phyloP scores from a whole-genome alignment of 2,888 invertebrate species.

The Scrobipalpa atriplicella region DNA sequence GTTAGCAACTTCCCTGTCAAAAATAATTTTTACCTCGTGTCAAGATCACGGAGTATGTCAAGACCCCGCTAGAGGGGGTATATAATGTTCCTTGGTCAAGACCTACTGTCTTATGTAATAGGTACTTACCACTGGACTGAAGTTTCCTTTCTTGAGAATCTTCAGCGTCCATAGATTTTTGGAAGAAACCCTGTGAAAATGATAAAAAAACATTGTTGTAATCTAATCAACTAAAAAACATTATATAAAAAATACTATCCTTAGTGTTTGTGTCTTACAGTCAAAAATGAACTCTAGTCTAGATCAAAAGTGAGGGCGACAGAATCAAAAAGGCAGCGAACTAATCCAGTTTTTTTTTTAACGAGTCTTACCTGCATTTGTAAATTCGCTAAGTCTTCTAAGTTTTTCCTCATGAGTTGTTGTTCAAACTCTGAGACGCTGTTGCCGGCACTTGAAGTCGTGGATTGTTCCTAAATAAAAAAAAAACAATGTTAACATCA shows the following conservation, averaged over 20 bases:
- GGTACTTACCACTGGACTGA: constrained; percentile 74
- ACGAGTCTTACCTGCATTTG: constrained; percentile 71
- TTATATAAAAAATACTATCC: too few relatives aligned
- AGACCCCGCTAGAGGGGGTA: too few relatives aligned
- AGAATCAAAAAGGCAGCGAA: too few relatives aligned
- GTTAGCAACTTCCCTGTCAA: too few relatives aligned
- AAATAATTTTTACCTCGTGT: too few relatives aligned
- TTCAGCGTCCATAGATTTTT: constrained; percentile 75
- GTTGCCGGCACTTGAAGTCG: constrained; percentile 78
- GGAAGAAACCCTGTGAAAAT: constrained; percentile 70
- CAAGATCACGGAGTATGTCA: too few relatives aligned
- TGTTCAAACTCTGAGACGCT: constrained; percentile 79
- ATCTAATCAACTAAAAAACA: too few relatives aligned
- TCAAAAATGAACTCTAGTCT: too few relatives aligned
- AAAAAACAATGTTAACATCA: background rate
- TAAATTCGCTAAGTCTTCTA: constrained; percentile 77
- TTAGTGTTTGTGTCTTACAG: too few relatives aligned
- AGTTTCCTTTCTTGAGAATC: constrained; percentile 77
- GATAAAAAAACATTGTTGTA: background rate
- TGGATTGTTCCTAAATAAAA: constrained; percentile 69
- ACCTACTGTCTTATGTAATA: too few relatives aligned
- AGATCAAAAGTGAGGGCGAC: too few relatives aligned
- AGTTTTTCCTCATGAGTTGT: constrained; percentile 78
- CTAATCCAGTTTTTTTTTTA: background rate
- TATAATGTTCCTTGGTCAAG: too few relatives aligned